Percentiles rank a stretch among this genome's conserved stretches.
These are phyloP conservation scores for Venturia canescens DNA, from an alignment of 1,140 invertebrate genomes.

Conservation along the genomic window DNA sequence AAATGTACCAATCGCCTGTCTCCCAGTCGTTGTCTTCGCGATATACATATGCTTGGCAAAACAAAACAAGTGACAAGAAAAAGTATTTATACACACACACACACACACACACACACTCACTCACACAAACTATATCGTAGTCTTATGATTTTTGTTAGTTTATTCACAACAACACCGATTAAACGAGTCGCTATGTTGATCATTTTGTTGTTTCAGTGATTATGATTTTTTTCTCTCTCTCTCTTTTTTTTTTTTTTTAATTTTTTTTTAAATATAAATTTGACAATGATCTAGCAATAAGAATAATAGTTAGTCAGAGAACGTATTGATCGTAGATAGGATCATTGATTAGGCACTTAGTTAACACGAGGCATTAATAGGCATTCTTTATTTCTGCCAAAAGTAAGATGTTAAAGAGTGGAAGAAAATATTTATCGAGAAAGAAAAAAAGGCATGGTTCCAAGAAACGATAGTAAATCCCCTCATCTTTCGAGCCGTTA, in stretches of 20 bases:
- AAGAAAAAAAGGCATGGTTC: conserved; percentile 32
- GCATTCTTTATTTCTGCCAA: neutral
- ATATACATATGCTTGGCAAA: conserved; percentile 22
- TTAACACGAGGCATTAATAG: conserved; percentile 33
- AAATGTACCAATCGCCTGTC: conserved; percentile 38
- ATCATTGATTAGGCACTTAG: conserved; percentile 38
- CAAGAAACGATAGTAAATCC: conserved; percentile 3
- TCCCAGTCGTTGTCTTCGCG: conserved; percentile 19
- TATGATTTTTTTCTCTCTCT: no score
- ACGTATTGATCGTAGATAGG: conserved; percentile 36
- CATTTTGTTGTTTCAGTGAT: neutral
- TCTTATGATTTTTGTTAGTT: conserved; percentile 20
- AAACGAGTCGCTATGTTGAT: neutral
- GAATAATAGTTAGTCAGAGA: conserved; percentile 13
- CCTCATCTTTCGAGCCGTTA: neutral
- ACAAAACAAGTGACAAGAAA: conserved; percentile 15
- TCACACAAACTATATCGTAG: neutral
- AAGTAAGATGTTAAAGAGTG: neutral
- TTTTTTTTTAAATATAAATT: no score
- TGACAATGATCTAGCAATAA: conserved; percentile 1
- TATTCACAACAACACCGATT: neutral
- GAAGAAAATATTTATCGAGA: neutral
- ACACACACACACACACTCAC: neutral
- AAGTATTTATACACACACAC: neutral
- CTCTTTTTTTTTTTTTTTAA: neutral